These are phyloP conservation scores for Macquaria ambigua DNA, from an alignment of 2,113 vertebrate genomes.

Conservation along the genomic window DNA sequence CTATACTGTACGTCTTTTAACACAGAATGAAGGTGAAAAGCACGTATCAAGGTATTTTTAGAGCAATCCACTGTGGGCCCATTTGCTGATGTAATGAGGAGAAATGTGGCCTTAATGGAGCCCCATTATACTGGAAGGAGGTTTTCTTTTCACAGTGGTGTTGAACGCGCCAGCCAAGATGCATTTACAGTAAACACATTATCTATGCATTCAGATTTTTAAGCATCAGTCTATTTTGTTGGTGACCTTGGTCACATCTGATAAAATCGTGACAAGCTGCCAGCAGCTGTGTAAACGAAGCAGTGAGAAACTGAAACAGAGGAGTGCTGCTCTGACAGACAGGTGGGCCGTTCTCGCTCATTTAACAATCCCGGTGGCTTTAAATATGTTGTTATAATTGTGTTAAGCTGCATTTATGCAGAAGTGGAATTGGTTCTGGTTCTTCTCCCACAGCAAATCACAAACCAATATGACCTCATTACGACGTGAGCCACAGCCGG, in stretches of 20 bases:
- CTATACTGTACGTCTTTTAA: conserved; percentile 12
- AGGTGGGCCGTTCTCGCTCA: not conserved
- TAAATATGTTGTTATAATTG: conserved; percentile 44
- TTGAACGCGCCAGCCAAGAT: conserved; percentile 1
- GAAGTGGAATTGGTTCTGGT: conserved; percentile 50
- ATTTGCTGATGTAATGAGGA: conserved; percentile 73
- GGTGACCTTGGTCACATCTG: conserved; percentile 52
- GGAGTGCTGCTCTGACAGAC: not conserved
- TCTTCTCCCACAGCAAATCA: conserved; percentile 50
- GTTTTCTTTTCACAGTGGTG: conserved; percentile 30
- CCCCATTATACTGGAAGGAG: conserved; percentile 46
- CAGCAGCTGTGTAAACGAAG: conserved; percentile 17
- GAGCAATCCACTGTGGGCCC: conserved; percentile 55
- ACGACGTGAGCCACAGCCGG: conserved; percentile 59
- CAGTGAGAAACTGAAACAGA: not conserved
- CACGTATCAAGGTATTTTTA: conserved; percentile 59
- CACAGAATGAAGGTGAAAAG: conserved; percentile 57
- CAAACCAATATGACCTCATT: conserved; percentile 72
- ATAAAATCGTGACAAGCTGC: not conserved
- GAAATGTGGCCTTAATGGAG: conserved; percentile 70
- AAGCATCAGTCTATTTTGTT: not conserved
- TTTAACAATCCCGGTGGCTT: conserved; percentile 29
- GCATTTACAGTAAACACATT: conserved; percentile 29
- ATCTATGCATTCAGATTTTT: conserved; percentile 5
- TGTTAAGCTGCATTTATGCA: conserved; percentile 49